These are phyloP conservation scores for Merluccius polli DNA, from an alignment of 2,797 vertebrate species.

Conservation along the genomic window DNA sequence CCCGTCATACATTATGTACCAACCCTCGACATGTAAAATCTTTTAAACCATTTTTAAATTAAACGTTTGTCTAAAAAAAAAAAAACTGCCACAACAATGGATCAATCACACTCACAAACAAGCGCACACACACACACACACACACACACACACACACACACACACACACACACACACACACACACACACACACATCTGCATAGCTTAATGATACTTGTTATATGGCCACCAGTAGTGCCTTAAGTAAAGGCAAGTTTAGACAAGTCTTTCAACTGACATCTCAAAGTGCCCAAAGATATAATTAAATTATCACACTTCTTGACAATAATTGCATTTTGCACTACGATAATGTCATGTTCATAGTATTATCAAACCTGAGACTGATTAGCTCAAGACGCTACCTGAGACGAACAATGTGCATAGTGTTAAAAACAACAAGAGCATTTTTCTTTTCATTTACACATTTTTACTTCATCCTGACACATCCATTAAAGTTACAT, in stretches of 20 bases:
- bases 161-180: background rate
- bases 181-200: background rate
- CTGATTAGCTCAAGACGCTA: background rate
- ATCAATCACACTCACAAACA: background rate
- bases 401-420: background rate
- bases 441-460: too few relatives aligned
- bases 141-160: too few relatives aligned
- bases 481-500: background rate
- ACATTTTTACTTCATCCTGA: background rate
- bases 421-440: too few relatives aligned
- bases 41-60: constrained; percentile 66
- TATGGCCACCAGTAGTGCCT: constrained; percentile 40
- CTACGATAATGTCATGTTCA: background rate
- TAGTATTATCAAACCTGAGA: background rate
- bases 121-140: too few relatives aligned
- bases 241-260: background rate
- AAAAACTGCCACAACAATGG: background rate
- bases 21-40: constrained; percentile 75
- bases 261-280: background rate
- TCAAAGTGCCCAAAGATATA: background rate
- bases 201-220: background rate
- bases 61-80: constrained; percentile 59
- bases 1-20: constrained; percentile 68
- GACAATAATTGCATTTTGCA: background rate
- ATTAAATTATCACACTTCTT: background rate